phyloP scores from a whole-genome alignment of 2,888 invertebrate genomes.

The Notodonta ziczac region DNA sequence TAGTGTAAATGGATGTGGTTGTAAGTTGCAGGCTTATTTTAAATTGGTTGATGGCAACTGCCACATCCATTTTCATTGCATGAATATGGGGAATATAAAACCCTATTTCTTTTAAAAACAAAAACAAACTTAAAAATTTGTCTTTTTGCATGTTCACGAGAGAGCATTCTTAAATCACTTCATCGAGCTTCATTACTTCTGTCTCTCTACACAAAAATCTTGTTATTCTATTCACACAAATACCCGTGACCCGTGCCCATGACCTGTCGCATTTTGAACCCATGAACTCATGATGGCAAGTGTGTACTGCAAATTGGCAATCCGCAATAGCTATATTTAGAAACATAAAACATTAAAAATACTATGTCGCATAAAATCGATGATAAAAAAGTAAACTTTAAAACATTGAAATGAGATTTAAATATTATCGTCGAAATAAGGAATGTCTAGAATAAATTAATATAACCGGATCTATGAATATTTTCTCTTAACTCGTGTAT shows the following conservation, averaged over 20 bases:
- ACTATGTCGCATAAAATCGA: background rate
- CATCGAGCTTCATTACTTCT: background rate
- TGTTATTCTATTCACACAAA: slow-evolving; percentile 9
- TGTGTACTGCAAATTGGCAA: background rate
- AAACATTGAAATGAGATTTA: background rate
- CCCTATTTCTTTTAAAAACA: too few relatives aligned
- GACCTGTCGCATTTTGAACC: slow-evolving; percentile 17
- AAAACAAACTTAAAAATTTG: too few relatives aligned
- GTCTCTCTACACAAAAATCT: background rate
- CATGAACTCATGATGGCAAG: slow-evolving; percentile 19
- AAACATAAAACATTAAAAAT: background rate
- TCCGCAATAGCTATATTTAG: slow-evolving; percentile 7
- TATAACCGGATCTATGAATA: slow-evolving; percentile 1
- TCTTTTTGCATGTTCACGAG: too few relatives aligned
- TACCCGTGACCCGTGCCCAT: slow-evolving; percentile 21
- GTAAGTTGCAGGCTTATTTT: too few relatives aligned
- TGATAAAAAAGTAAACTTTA: background rate
- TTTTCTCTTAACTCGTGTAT: slow-evolving; percentile 1
- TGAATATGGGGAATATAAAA: too few relatives aligned
- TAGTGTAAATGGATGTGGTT: too few relatives aligned
- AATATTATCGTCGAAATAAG: background rate
- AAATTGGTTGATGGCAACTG: too few relatives aligned
- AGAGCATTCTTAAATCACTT: background rate
- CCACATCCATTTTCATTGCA: too few relatives aligned
- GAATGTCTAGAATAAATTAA: background rate